phyloP scores from a whole-genome alignment of 1,140 invertebrate species.

The Nixonia krombeini region DNA sequence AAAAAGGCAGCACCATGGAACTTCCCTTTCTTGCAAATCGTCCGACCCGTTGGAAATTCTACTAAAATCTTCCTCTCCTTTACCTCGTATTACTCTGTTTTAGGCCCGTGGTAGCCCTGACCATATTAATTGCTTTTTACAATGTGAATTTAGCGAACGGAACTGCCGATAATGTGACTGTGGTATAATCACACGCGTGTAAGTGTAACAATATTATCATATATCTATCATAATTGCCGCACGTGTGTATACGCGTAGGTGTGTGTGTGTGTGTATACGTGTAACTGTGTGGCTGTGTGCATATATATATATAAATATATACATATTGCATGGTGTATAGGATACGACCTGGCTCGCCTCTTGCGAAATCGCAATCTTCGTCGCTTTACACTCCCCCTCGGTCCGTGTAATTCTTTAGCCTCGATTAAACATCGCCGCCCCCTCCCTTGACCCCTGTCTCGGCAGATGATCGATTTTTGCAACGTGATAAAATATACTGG shows the following conservation, averaged over 20 bases:
- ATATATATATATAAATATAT: conserved; percentile 53
- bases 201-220: conserved; percentile 59
- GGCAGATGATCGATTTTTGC: conserved; percentile 11
- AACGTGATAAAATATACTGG: conserved; percentile 41
- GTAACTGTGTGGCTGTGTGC: too few relatives aligned
- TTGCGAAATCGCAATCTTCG: conserved; percentile 31
- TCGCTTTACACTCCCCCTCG: conserved; percentile 33
- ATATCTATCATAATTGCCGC: conserved; percentile 52
- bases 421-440: too few relatives aligned
- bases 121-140: conserved; percentile 37
- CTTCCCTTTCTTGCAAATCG: conserved; percentile 32
- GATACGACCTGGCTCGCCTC: conserved; percentile 32
- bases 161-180: conserved; percentile 43
- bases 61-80: conserved; percentile 27
- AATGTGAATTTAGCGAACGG: conserved; percentile 41
- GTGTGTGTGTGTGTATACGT: too few relatives aligned
- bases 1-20: conserved; percentile 45
- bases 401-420: conserved; percentile 17
- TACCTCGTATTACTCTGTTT: conserved; percentile 9
- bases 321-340: conserved; percentile 52
- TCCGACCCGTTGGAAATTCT: conserved; percentile 36
- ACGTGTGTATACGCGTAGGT: conserved; percentile 35
- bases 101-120: conserved; percentile 40
- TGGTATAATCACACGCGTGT: conserved; percentile 50
- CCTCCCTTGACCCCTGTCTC: too few relatives aligned